phyloP scores from a whole-genome alignment of 1,140 invertebrate species.

The Hestina assimilis region DNA sequence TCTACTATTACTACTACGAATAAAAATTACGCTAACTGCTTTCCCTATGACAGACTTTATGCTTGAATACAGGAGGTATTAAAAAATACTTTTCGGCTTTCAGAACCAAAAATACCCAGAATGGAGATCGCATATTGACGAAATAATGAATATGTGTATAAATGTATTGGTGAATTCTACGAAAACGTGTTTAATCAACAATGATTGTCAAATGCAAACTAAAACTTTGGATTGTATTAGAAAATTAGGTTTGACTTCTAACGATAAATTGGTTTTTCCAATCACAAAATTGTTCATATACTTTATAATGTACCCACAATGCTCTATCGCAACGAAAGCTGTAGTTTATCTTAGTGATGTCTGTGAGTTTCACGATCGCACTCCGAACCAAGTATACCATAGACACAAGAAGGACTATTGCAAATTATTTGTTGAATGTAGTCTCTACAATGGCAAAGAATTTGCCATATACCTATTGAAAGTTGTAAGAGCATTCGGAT shows the following conservation, averaged over 20 bases:
- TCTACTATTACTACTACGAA: too few species aligned
- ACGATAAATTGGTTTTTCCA: constrained; percentile 76
- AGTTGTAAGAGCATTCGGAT: constrained; percentile 80
- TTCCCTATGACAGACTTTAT: too few species aligned
- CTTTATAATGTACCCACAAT: constrained; percentile 82
- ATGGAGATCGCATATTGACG: constrained; percentile 57
- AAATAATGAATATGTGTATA: constrained; percentile 77
- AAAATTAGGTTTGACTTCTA: constrained; percentile 69
- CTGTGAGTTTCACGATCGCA: constrained; percentile 78
- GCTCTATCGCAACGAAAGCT: constrained; percentile 80
- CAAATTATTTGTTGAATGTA: constrained; percentile 79
- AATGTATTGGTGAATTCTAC: constrained; percentile 73
- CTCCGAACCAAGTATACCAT: constrained; percentile 81
- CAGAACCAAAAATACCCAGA: constrained; percentile 49
- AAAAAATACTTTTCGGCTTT: too few species aligned
- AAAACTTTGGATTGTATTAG: constrained; percentile 77
- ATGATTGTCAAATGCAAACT: constrained; percentile 77
- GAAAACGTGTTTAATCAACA: constrained; percentile 73
- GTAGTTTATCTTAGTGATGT: constrained; percentile 80
- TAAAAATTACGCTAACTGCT: too few species aligned
- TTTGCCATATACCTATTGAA: constrained; percentile 76
- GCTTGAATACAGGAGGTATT: too few species aligned
- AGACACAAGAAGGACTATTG: constrained; percentile 84
- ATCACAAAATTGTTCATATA: constrained; percentile 81
- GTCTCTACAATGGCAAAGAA: constrained; percentile 75